phyloP scores from a whole-genome alignment of 2,113 vertebrate species.

The Lanius ludovicianus region DNA sequence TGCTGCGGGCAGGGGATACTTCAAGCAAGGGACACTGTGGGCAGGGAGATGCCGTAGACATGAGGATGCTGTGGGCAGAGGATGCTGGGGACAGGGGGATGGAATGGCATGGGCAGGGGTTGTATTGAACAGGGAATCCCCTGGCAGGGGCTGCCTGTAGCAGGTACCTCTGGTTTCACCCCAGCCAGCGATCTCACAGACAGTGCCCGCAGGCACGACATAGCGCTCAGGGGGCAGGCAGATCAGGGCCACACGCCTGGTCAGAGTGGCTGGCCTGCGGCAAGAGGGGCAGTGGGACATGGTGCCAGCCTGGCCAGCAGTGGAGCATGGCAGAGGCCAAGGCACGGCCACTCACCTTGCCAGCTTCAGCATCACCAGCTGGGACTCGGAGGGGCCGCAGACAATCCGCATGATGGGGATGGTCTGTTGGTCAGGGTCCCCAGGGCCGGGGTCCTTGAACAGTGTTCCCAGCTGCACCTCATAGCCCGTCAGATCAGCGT shows the following conservation, averaged over 20 bases:
- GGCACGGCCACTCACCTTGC: conserved; percentile 70
- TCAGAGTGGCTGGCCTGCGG: conserved; percentile 82
- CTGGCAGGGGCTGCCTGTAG: fast-evolving
- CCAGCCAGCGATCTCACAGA: conserved; percentile 94
- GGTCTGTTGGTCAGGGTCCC: conserved; percentile 81
- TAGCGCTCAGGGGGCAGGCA: conserved; percentile 91
- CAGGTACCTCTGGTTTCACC: conserved; percentile 87
- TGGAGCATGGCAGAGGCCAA: fast-evolving
- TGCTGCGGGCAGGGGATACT: not conserved
- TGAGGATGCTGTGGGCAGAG: not conserved
- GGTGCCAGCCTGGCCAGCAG: not conserved
- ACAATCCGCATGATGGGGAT: conserved; percentile 83
- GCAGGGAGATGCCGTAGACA: not conserved
- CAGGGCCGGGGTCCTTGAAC: conserved; percentile 80
- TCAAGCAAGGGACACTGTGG: not conserved
- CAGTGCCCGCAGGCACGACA: conserved; percentile 80
- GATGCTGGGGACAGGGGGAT: not conserved
- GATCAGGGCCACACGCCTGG: conserved; percentile 87
- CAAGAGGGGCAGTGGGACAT: not conserved
- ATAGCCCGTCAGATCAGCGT: conserved; percentile 84
- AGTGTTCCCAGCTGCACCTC: conserved; percentile 88
- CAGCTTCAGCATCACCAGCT: conserved; percentile 92
- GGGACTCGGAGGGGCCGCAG: conserved; percentile 89
- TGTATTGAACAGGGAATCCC: not conserved
- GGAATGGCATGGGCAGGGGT: not conserved